Base-by-base conservation (phyloP, 1,140 invertebrate genomes). In the Trachelipus rathkii region DNA sequence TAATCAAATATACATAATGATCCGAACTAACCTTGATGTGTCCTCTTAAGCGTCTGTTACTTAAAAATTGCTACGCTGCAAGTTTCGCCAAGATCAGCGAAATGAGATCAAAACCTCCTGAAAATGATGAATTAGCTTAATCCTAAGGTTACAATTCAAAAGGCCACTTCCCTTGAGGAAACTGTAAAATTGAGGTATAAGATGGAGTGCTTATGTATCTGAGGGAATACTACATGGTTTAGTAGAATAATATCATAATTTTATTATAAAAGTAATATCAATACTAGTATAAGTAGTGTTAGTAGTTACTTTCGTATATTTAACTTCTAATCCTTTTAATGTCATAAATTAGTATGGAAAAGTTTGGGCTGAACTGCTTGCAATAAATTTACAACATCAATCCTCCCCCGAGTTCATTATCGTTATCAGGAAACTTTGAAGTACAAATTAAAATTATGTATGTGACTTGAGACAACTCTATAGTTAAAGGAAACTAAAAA, bases 61-160 rank as follows among this genome's bases (percentile, higher is more conserved):
- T 45, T 74, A 19, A 66, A 80, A 44, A 1, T 72, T 70, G 73
- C 75, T 67, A 33, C n/a, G n/a, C n/a, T n/a, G n/a, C n/a, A n/a
- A n/a, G n/a, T n/a, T n/a, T 75, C 21, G 15, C 68, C 73, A 19
- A 72, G 45, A 73, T 78, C 79, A 2, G n/a, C n/a, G 72, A 73
- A 50, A 72, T 71, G n/a, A n/a, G 0, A 78, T 24, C 21, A 78
- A 44, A 44, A 23, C 60, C 13, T 46, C 68, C 7, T 43, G 21
- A 69, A 21, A 75, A 43, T n/a, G 10, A 19, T 45, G n/a, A 70
- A 78, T 69, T n/a, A n/a, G n/a, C 43, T 75, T 68, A n/a, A n/a
- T 15, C 77, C 66, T n/a, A n/a, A 69, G 68, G 73, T 78, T n/a
- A n/a, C n/a, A 75, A 19, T 43, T n/a, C n/a, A n/a, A 33, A 33